These are phyloP conservation scores for Mallotus villosus DNA, from an alignment of 2,797 vertebrate genomes.

Conservation along the genomic window DNA sequence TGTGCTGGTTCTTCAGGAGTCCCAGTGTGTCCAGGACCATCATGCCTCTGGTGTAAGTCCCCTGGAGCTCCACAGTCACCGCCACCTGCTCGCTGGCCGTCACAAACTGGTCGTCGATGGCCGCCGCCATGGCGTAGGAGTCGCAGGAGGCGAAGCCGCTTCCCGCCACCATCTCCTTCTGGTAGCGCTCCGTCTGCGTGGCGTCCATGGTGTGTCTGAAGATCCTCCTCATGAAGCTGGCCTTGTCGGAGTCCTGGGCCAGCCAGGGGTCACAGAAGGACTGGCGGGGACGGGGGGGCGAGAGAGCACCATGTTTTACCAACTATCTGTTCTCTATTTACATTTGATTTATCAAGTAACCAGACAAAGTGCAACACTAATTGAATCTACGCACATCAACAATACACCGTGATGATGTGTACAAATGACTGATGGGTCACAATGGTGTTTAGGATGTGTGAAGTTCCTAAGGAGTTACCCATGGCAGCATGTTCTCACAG, in stretches of 20 bases:
- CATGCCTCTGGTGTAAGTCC: conserved; percentile 66
- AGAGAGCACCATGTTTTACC: neutral
- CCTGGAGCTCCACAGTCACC: conserved; percentile 68
- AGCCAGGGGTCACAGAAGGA: conserved; percentile 62
- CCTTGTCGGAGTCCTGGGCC: conserved; percentile 62
- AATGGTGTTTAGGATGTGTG: too few species aligned
- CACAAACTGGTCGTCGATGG: conserved; percentile 58
- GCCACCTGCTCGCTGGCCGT: conserved; percentile 48
- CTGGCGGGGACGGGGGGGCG: conserved; percentile 22
- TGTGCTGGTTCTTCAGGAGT: conserved; percentile 61
- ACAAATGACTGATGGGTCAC: too few species aligned
- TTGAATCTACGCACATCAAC: too few species aligned
- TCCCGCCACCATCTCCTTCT: conserved; percentile 51
- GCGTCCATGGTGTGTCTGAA: conserved; percentile 42
- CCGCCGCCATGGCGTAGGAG: conserved; percentile 72
- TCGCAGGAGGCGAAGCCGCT: conserved; percentile 74
- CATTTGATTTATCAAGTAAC: too few species aligned
- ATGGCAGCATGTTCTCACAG: conserved; percentile 64
- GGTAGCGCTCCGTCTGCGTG: conserved; percentile 16
- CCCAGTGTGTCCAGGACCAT: conserved; percentile 71
- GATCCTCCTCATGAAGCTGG: conserved; percentile 64
- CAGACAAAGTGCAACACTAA: too few species aligned
- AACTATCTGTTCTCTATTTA: too few species aligned
- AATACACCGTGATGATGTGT: too few species aligned
- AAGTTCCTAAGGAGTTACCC: conserved; percentile 55